Base-by-base conservation (phyloP, 2,113 vertebrate genomes). In the Xyrauchen texanus region DNA sequence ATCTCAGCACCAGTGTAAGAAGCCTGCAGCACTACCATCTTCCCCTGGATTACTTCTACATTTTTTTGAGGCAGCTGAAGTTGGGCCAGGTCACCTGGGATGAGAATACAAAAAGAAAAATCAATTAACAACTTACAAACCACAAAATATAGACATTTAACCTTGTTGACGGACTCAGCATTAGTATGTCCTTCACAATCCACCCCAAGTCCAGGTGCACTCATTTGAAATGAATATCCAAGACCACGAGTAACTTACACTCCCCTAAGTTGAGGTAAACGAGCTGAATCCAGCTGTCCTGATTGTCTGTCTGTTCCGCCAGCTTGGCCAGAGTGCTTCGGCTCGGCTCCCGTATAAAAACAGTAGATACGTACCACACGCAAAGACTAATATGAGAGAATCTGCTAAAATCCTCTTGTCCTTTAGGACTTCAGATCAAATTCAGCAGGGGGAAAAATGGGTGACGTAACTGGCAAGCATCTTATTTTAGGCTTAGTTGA, bases 11-110 rank as follows among this genome's bases (percentile, higher is more conserved):
- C 63, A 0, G 42, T 85, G 88, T 95, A 97, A 64, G 88, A 92
- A 45, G 88, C 92, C 0, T 80, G 90, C 69, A 98, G 91, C 58
- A 93, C 88, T 2, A 88, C 92, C 1, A 0, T 87, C 5, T 86
- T 70, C 46, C 96, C 96, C 82, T 96, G 88, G 44, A 93, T 90
- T 0, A 89, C 94, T 5, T 87, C 85, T 53, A 96, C 69, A 0
- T 13, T 85, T 3, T 13, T 63, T 0, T 88, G 76, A 5, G 88
- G 85, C 60, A 87, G 61, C 49, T 65, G 4, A 58, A 91, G 57
- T 55, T 89, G 1, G 6, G 88, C 87, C 80, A 83, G 76, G 4
- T 89, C 51, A 11, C 89, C 93, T 94, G 77, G 3, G 81, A 13
- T 67, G 49, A 85, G 8, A 64, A 51, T 0, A 81, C 68, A 2